Evolutionary conservation across 2,113 vertebrate genomes (phyloP).

Genomic region (Mionectes macconnelli): DNA sequence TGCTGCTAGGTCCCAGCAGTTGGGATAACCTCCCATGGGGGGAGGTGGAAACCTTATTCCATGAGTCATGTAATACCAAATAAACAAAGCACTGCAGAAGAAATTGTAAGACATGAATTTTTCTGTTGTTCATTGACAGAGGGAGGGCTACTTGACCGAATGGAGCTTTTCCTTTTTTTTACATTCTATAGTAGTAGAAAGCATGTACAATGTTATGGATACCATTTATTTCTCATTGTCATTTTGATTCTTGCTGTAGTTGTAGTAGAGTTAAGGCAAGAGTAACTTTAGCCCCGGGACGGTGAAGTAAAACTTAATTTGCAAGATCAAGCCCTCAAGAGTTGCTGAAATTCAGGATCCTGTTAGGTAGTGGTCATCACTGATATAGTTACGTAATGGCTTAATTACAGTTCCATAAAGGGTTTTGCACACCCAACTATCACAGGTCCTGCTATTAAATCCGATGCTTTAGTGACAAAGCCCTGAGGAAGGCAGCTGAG

Average conservation of each 20-base stretch:
- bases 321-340: background rate
- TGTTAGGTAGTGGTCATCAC: background rate
- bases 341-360: background rate
- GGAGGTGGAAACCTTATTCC: slow-evolving; percentile 47
- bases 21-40: slow-evolving; percentile 18
- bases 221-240: background rate
- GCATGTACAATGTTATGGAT: background rate
- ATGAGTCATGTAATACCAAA: slow-evolving; percentile 53
- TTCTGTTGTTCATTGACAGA: background rate
- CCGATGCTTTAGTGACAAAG: background rate
- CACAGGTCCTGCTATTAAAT: background rate
- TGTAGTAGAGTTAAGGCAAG: background rate
- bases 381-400: background rate
- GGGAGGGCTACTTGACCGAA: background rate
- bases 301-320: background rate
- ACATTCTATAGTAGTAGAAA: background rate
- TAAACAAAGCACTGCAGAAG: slow-evolving; percentile 62
- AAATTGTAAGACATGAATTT: slow-evolving; percentile 6
- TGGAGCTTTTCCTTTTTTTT: slow-evolving; percentile 39
- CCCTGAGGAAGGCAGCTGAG: slow-evolving; percentile 5
- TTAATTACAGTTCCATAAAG: background rate
- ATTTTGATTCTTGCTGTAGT: background rate
- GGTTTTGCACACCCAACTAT: accelerated
- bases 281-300: background rate
- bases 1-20: slow-evolving; percentile 5